Conservation (phyloP, 2,113 vertebrate species). For the Petaurus breviceps region DNA sequence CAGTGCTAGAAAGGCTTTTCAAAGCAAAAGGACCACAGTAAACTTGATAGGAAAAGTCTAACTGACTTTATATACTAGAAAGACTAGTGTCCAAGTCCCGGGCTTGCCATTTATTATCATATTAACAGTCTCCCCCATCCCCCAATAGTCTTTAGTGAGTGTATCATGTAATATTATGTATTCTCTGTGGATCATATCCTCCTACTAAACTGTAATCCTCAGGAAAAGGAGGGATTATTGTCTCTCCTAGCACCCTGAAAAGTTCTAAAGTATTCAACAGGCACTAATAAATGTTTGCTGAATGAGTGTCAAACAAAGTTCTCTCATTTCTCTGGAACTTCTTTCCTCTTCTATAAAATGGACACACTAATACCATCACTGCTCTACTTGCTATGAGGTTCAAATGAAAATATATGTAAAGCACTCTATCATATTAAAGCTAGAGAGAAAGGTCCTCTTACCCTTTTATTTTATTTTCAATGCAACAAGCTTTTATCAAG, state of each 20-base stretch:
- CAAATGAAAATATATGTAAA: neutral
- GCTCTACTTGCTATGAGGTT: neutral
- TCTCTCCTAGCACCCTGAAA: neutral
- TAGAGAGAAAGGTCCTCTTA: neutral
- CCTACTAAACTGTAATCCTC: neutral
- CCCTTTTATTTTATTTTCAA: neutral
- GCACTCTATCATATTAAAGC: neutral
- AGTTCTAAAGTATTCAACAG: neutral
- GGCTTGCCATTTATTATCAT: neutral
- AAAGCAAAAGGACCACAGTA: neutral
- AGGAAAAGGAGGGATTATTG: neutral
- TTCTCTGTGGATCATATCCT: neutral
- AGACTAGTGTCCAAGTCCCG: neutral
- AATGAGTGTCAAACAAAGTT: neutral
- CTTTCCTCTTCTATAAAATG: neutral
- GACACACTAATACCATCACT: neutral
- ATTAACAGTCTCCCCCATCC: neutral
- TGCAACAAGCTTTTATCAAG: neutral
- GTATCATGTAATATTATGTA: neutral
- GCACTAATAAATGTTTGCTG: neutral
- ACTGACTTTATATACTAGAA: neutral
- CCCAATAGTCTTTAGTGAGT: neutral
- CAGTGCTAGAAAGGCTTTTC: neutral
- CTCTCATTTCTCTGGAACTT: neutral
- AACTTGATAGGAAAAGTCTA: neutral